Evolutionary conservation across 92 coral and sea anemone genomes (phyloP).

Genomic region (Paramuricea clavata): DNA sequence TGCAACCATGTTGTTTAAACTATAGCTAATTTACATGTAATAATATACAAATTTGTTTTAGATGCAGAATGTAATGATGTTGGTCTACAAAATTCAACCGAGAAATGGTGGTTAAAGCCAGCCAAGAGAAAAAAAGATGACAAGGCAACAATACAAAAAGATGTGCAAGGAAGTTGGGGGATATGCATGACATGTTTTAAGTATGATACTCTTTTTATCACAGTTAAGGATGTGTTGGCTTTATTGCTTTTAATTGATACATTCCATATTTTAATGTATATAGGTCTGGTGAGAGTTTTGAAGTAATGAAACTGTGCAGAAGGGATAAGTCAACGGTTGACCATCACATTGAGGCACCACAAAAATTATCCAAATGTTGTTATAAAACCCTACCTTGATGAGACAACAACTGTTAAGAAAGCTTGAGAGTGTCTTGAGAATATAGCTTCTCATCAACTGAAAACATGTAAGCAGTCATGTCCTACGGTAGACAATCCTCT

Average conservation of each 20-base stretch:
- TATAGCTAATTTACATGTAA: conserved; percentile 4
- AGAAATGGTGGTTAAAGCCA: conserved; percentile 11
- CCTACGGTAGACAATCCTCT: not conserved
- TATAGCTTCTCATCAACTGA: conserved; percentile 11
- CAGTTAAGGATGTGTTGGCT: not conserved
- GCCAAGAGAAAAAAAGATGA: conserved; percentile 1
- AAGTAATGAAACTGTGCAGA: conserved; percentile 1
- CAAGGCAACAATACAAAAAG: not conserved
- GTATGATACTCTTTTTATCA: conserved; percentile 1
- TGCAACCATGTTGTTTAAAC: conserved; percentile 8
- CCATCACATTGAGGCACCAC: not conserved
- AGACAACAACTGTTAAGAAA: conserved; percentile 11
- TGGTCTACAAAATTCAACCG: not conserved
- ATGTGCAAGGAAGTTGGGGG: not conserved
- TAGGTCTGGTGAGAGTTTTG: conserved; percentile 1
- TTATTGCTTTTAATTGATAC: not conserved
- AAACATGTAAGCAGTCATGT: not conserved
- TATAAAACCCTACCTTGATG: conserved; percentile 15
- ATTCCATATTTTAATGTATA: not conserved
- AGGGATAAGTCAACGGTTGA: conserved; percentile 10
- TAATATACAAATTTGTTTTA: not conserved
- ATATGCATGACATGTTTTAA: conserved; percentile 12
- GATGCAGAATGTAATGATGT: conserved; percentile 6
- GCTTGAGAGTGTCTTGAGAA: conserved; percentile 8
- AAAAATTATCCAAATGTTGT: not conserved